Conservation (phyloP, 2,888 invertebrate species). For the Drosophila vallismaia region DNA sequence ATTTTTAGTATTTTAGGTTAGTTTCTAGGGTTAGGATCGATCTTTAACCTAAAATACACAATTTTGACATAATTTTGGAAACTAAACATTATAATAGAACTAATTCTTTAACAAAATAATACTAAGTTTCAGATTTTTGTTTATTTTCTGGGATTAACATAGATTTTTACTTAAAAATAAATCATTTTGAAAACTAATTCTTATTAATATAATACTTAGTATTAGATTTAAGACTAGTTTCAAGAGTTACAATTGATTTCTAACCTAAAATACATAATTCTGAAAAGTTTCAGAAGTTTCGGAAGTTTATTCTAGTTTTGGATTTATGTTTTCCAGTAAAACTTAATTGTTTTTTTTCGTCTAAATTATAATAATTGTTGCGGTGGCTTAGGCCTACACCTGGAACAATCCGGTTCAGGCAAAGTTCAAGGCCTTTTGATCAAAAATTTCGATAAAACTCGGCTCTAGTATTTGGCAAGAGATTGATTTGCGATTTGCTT, state of each 20-base stretch:
- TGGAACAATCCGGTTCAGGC: constrained; percentile 27
- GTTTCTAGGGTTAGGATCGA: not conserved
- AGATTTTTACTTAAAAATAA: too few relatives aligned
- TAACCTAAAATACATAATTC: not conserved
- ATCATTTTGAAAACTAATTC: too few relatives aligned
- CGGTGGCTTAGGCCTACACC: constrained; percentile 18
- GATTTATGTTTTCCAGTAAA: constrained; percentile 5
- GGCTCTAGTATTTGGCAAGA: constrained; percentile 17
- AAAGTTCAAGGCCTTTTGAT: constrained; percentile 65
- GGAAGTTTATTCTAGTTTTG: not conserved
- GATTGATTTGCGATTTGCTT: constrained; percentile 39
- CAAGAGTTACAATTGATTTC: not conserved
- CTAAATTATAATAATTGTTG: constrained; percentile 38
- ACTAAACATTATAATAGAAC: too few relatives aligned
- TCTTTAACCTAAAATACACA: not conserved
- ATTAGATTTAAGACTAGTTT: not conserved
- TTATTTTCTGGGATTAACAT: too few relatives aligned
- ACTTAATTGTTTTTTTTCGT: constrained; percentile 17
- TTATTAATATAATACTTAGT: too few relatives aligned
- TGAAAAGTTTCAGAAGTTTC: too few relatives aligned
- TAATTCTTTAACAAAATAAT: too few relatives aligned
- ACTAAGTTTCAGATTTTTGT: too few relatives aligned
- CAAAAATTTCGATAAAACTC: constrained; percentile 13
- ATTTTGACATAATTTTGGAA: not conserved
- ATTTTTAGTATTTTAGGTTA: not conserved